A percentile compares a stretch with the other conserved stretches of the same genome.
Evolutionary conservation across 2,113 vertebrate genomes (phyloP).

Genomic region (Phalacrocorax carbo): DNA sequence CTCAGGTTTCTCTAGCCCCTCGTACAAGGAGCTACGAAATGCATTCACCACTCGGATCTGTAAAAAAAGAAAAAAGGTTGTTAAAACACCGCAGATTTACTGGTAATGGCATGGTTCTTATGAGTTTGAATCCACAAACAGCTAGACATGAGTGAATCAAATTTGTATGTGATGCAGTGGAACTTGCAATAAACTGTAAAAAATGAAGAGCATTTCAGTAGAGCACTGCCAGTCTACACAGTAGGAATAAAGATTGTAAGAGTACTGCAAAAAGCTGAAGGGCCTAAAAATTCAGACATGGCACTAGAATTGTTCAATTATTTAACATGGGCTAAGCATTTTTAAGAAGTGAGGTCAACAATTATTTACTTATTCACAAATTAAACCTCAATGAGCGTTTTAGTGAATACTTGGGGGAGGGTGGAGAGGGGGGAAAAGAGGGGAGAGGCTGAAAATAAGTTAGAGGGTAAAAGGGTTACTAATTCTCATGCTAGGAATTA

Average conservation of each 20-base stretch:
- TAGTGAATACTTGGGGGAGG: slow-evolving; percentile 24
- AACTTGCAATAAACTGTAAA: slow-evolving; percentile 84
- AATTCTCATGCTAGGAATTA: slow-evolving; percentile 80
- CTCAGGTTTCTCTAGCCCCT: slow-evolving; percentile 97
- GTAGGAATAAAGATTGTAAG: slow-evolving; percentile 64
- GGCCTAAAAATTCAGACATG: slow-evolving; percentile 62
- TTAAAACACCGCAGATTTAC: slow-evolving; percentile 21
- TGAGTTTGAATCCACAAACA: slow-evolving; percentile 84
- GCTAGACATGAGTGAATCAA: slow-evolving; percentile 81
- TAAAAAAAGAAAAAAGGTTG: slow-evolving; percentile 33
- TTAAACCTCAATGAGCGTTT: slow-evolving; percentile 21
- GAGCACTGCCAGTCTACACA: slow-evolving; percentile 71
- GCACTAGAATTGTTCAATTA: slow-evolving; percentile 49
- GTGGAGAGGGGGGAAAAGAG: not conserved
- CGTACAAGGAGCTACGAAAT: slow-evolving; percentile 99
- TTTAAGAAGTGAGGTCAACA: slow-evolving; percentile 55
- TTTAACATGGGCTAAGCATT: not conserved
- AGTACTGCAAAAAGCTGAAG: slow-evolving; percentile 70
- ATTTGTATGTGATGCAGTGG: slow-evolving; percentile 83
- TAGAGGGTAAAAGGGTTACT: slow-evolving; percentile 75
- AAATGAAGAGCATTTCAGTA: slow-evolving; percentile 80
- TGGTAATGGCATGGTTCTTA: slow-evolving; percentile 63
- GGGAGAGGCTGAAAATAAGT: slow-evolving; percentile 65
- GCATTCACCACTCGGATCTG: slow-evolving; percentile 99
- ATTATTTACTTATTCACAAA: slow-evolving; percentile 52